These are phyloP conservation scores for Brachionus angularis DNA, from an alignment of 1,140 invertebrate species.

Conservation along the genomic window DNA sequence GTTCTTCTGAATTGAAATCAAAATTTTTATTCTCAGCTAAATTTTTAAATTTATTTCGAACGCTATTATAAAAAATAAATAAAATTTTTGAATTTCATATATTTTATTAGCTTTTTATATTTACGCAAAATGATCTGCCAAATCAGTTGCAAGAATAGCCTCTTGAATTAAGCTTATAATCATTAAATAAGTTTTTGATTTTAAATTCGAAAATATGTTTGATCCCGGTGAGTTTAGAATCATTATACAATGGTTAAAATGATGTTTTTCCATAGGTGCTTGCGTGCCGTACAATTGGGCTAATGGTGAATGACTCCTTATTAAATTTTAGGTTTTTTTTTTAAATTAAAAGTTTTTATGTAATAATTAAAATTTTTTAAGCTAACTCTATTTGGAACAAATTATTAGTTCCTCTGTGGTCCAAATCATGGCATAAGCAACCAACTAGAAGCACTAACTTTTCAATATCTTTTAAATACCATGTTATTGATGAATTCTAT, in stretches of 20 bases:
- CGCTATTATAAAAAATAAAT: not conserved
- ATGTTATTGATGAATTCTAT: constrained; percentile 49
- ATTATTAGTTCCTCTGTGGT: constrained; percentile 56
- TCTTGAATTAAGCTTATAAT: constrained; percentile 67
- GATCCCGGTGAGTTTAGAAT: constrained; percentile 73
- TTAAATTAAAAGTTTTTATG: constrained; percentile 47
- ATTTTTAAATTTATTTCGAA: constrained; percentile 80
- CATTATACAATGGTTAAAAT: constrained; percentile 96
- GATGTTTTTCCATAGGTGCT: constrained; percentile 93
- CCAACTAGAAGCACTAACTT: constrained; percentile 52
- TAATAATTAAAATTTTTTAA: no score
- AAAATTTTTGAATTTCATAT: not conserved
- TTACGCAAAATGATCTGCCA: constrained; percentile 85
- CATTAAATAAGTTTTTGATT: not conserved
- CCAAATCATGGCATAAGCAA: constrained; percentile 58
- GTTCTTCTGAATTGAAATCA: constrained; percentile 46
- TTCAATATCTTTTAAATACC: constrained; percentile 50
- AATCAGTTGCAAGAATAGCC: constrained; percentile 86
- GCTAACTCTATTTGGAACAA: constrained; percentile 26
- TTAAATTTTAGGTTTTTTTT: no score
- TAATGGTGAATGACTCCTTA: not conserved
- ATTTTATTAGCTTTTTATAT: constrained; percentile 58
- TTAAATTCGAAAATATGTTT: constrained; percentile 15
- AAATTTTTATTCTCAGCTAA: constrained; percentile 70
- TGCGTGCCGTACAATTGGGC: constrained; percentile 68